These are phyloP conservation scores for Sebastes nivosus DNA, from an alignment of 2,797 vertebrate genomes.

Conservation along the genomic window DNA sequence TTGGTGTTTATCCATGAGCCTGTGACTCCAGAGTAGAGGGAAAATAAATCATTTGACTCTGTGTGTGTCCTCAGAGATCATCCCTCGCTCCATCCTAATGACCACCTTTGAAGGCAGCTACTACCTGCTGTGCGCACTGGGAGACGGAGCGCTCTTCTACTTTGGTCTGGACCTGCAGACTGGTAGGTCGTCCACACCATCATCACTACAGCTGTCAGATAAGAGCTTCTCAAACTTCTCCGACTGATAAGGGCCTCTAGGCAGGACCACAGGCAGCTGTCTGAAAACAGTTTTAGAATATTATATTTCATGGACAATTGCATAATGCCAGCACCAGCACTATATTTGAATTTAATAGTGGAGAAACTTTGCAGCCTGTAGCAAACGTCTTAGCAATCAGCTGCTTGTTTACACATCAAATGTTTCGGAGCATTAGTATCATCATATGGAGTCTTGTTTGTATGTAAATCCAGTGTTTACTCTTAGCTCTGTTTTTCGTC, in stretches of 20 bases:
- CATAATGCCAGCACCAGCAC: not conserved
- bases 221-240: not conserved
- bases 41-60: slow-evolving; percentile 51
- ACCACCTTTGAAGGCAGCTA: slow-evolving; percentile 98
- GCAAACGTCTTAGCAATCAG: not conserved
- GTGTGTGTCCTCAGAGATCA: slow-evolving; percentile 88
- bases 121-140: slow-evolving; percentile 96
- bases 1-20: slow-evolving; percentile 28
- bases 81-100: slow-evolving; percentile 98
- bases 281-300: slow-evolving; percentile 12
- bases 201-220: not conserved
- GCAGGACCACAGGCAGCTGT: slow-evolving; percentile 1
- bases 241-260: not conserved
- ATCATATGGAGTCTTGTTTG: not conserved
- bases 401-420: not conserved
- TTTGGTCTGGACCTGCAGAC: slow-evolving; percentile 95
- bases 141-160: slow-evolving; percentile 98
- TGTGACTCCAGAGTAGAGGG: slow-evolving; percentile 10
- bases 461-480: not conserved
- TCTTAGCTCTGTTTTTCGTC: not conserved
- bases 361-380: not conserved
- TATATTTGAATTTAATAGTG: slow-evolving; percentile 6
- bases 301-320: slow-evolving; percentile 15
- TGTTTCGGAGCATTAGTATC: not conserved
- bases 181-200: slow-evolving; percentile 76